phyloP scores from a whole-genome alignment of 2,797 vertebrate genomes.

The Lemur catta region DNA sequence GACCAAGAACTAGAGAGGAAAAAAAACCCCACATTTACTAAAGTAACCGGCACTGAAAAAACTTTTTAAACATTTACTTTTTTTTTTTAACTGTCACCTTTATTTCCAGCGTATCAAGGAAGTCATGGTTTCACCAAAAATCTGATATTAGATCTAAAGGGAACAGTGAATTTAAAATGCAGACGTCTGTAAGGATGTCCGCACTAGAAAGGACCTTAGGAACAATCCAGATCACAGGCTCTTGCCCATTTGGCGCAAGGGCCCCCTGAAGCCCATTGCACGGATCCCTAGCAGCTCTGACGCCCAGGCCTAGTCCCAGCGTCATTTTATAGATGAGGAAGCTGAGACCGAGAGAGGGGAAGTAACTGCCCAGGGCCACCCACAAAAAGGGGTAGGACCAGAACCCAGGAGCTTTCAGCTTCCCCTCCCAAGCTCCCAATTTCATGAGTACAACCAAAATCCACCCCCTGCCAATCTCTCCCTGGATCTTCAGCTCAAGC shows the following conservation, averaged over 20 bases:
- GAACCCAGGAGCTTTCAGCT: slow-evolving; percentile 38
- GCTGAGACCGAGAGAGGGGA: slow-evolving; percentile 47
- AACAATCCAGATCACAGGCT: background rate
- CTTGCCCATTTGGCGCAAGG: background rate
- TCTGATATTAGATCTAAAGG: background rate
- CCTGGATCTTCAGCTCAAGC: background rate
- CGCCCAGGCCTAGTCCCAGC: background rate
- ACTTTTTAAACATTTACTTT: slow-evolving; percentile 14
- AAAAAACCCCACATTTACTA: background rate
- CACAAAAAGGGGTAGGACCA: slow-evolving; percentile 43
- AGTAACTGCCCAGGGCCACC: slow-evolving; percentile 44
- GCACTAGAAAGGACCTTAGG: background rate
- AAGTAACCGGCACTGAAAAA: slow-evolving; percentile 31
- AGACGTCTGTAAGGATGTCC: background rate
- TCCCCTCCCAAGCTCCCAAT: slow-evolving; percentile 47
- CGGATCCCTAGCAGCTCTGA: background rate
- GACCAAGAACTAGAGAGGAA: slow-evolving; percentile 22
- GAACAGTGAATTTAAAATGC: background rate
- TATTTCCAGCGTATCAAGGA: slow-evolving; percentile 46
- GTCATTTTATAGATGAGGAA: slow-evolving; percentile 68
- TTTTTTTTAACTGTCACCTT: slow-evolving; percentile 42
- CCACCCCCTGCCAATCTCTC: background rate
- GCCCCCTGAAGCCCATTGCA: background rate
- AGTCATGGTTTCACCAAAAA: slow-evolving; percentile 6
- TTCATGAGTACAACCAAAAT: background rate